Conservation (phyloP, 1,140 invertebrate genomes). For the Conopomorpha cramerella region DNA sequence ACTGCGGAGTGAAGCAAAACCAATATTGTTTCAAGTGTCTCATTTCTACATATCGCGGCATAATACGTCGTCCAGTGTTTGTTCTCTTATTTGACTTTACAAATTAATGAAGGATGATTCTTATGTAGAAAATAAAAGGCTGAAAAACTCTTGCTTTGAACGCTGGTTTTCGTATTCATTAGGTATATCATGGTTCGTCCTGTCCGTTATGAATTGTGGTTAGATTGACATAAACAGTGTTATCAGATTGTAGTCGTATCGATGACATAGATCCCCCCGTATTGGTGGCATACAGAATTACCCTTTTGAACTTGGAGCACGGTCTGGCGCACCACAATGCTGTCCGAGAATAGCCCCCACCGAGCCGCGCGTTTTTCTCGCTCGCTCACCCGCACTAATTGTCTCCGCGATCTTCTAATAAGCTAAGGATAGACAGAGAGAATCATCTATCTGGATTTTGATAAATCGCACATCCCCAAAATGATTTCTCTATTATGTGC, state of each 20-base stretch:
- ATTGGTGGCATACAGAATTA: slow-evolving; percentile 31
- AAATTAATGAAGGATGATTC: slow-evolving; percentile 49
- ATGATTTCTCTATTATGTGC: slow-evolving; percentile 46
- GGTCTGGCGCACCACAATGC: slow-evolving; percentile 33
- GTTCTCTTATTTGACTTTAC: slow-evolving; percentile 34
- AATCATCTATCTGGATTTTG: too few relatives aligned
- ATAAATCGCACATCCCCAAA: slow-evolving; percentile 39
- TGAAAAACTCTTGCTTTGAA: too few relatives aligned
- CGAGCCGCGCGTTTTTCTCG: slow-evolving; percentile 29
- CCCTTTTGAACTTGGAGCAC: slow-evolving; percentile 30
- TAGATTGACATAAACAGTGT: too few relatives aligned
- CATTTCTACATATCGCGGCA: too few relatives aligned
- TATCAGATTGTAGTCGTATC: slow-evolving; percentile 14
- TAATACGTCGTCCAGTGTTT: slow-evolving; percentile 37
- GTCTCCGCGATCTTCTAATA: too few relatives aligned
- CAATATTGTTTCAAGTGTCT: slow-evolving; percentile 54
- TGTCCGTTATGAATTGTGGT: too few relatives aligned
- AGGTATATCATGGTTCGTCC: too few relatives aligned
- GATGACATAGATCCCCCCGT: slow-evolving; percentile 15
- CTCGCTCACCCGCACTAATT: slow-evolving; percentile 34
- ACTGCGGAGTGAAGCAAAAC: slow-evolving; percentile 48
- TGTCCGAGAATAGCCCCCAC: slow-evolving; percentile 27
- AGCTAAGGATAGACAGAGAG: too few relatives aligned
- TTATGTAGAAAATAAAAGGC: too few relatives aligned
- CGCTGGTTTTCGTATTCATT: too few relatives aligned